Evolutionary conservation across 2,113 vertebrate species (phyloP).

Genomic region (Ptilonorhynchus violaceus): DNA sequence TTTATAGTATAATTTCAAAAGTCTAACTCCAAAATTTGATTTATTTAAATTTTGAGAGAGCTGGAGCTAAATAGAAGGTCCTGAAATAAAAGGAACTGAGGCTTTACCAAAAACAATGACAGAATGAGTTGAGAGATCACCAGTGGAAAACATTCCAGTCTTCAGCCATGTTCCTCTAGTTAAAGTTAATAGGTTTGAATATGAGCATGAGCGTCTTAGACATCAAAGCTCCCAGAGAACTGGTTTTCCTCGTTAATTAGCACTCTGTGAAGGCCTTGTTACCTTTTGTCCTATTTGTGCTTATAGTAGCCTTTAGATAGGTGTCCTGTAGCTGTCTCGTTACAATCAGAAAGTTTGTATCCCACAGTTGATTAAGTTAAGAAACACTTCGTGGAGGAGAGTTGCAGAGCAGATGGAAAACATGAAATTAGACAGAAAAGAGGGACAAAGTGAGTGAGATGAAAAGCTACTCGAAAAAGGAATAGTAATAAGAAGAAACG

Average conservation of each 20-base stretch:
- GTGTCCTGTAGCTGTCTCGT: neutral
- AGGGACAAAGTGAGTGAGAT: neutral
- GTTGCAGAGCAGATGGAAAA: neutral
- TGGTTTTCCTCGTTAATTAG: neutral
- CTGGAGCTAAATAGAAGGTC: neutral
- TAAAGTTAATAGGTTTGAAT: neutral
- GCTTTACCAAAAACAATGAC: neutral
- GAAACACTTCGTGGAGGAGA: neutral
- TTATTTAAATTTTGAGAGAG: neutral
- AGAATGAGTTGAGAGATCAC: neutral
- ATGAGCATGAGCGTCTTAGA: neutral
- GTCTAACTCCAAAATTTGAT: neutral
- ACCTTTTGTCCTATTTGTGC: neutral
- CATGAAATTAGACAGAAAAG: neutral
- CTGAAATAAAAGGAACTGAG: neutral
- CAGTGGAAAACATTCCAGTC: neutral
- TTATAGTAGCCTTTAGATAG: neutral
- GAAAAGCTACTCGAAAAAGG: neutral
- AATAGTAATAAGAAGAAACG: neutral
- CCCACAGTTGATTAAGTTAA: rapidly evolving
- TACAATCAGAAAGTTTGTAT: neutral
- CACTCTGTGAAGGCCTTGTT: neutral
- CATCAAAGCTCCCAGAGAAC: neutral
- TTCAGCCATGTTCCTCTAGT: neutral
- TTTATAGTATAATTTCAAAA: neutral